Percentiles rank a stretch among this genome's conserved stretches.
These are phyloP conservation scores for Sapajus apella DNA, from an alignment of 2,113 vertebrate genomes.

Conservation along the genomic window DNA sequence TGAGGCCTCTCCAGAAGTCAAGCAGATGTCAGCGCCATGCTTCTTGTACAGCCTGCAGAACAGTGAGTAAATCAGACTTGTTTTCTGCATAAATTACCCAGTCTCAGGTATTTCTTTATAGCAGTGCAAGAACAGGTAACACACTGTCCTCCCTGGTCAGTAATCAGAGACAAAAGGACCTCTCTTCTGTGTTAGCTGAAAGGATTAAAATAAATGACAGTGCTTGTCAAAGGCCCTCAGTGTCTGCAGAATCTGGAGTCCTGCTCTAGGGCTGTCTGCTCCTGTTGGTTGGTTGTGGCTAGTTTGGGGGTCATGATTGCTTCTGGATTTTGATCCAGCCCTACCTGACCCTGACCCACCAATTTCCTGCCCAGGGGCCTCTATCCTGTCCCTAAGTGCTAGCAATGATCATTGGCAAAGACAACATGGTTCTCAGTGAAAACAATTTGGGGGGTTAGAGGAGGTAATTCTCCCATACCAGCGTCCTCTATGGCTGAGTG, in stretches of 20 bases:
- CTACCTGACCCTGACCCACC: background rate
- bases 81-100: too few species aligned
- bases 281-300: background rate
- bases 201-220: background rate
- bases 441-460: background rate
- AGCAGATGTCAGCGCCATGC: too few species aligned
- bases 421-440: background rate
- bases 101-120: too few species aligned
- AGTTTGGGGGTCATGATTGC: background rate
- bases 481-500: background rate
- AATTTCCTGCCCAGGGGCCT: background rate
- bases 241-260: background rate
- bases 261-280: background rate
- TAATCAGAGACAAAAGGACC: background rate
- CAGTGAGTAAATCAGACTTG: too few species aligned
- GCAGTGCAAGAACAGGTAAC: too few species aligned
- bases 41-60: too few species aligned
- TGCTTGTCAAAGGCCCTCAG: background rate
- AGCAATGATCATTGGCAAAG: background rate
- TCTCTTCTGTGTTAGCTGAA: background rate
- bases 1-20: too few species aligned
- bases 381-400: background rate
- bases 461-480: background rate
- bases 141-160: background rate
- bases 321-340: background rate